Base-by-base conservation (phyloP, 2,797 vertebrate genomes). In the Forpus xanthops region DNA sequence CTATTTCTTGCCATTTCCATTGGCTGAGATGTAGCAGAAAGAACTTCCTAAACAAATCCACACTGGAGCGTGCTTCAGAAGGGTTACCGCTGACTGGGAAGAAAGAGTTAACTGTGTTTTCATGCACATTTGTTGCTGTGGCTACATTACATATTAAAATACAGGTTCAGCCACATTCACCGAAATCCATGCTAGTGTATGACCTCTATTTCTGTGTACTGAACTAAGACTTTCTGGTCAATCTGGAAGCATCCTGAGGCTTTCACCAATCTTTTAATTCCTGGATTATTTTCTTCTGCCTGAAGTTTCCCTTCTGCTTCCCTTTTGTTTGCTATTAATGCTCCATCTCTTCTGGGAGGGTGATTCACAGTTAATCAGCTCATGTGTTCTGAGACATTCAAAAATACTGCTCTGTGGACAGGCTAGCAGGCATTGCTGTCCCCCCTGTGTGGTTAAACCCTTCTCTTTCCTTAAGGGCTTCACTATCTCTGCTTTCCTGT, bases 251-350 rank as follows among this genome's bases (percentile, higher is more conserved):
- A 87, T 94, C 80, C 87, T 93, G 56, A 75, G 76, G 90, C 75
- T 96, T 96, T 96, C 86, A 79, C 53, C 83, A 67, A 68, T 85
- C 68, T 87, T 95, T 96, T 97, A 95, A 89, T 76, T 90, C 94
- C 78, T 88, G 68, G 84, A 96, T 96, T 96, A 92, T 93, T 89
- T 94, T 91, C 80, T 94, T 68, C 60, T 74, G 87, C 85, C 94
- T 96, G 70, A 96, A 97, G 87, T 94, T 96, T 87, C 91, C 94
- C 74, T 95, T 96, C 93, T 89, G 93, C 67, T 91, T 89, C 91
- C 52, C 87, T 97, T 97, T 97, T 95, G 93, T 96, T 96, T 95
- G 84, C 90, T 90, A 77, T 62, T 93, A 96, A 93, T 87, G 78
- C 86, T 75, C 82, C 52, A 71, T 89, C 83, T 96, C 92, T 93